These are phyloP conservation scores for Caenorhabditis angaria DNA, from an alignment of 2,888 invertebrate genomes.

Conservation along the genomic window DNA sequence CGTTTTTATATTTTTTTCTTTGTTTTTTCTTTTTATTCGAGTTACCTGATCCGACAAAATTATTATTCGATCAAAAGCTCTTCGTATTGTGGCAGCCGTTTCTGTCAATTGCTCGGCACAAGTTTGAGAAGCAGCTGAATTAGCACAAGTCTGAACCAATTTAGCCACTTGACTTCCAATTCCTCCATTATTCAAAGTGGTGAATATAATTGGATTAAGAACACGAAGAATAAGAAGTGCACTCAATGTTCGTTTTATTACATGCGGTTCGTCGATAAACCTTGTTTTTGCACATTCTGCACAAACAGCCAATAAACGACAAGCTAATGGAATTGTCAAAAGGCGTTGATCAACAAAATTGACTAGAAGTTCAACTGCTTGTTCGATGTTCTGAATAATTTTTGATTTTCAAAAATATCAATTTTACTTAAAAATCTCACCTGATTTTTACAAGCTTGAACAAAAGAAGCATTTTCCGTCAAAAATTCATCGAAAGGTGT, in stretches of 20 bases:
- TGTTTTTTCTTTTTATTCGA: not conserved
- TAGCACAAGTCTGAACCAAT: constrained; percentile 40
- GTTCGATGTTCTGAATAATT: not conserved
- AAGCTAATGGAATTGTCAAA: constrained; percentile 26
- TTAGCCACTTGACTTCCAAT: constrained; percentile 43
- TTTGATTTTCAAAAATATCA: not conserved
- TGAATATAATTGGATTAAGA: constrained; percentile 39
- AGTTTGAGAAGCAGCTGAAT: constrained; percentile 32
- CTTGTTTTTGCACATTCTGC: constrained; percentile 27
- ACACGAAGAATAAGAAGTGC: constrained; percentile 36
- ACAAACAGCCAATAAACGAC: constrained; percentile 18
- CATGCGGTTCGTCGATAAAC: constrained; percentile 28
- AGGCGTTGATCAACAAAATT: constrained; percentile 36
- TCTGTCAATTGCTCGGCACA: constrained; percentile 16
- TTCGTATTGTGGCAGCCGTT: constrained; percentile 22
- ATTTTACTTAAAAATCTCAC: not conserved
- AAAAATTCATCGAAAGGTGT: constrained; percentile 40
- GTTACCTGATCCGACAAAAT: constrained; percentile 29
- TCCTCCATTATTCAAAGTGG: constrained; percentile 25
- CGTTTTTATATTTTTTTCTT: not conserved
- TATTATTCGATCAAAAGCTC: constrained; percentile 34
- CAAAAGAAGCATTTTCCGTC: constrained; percentile 24
- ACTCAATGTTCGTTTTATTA: constrained; percentile 34
- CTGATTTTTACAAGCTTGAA: constrained; percentile 15
- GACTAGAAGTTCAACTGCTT: constrained; percentile 22